Conservation (phyloP, 2,113 vertebrate genomes). For the Craseonycteris thonglongyai region DNA sequence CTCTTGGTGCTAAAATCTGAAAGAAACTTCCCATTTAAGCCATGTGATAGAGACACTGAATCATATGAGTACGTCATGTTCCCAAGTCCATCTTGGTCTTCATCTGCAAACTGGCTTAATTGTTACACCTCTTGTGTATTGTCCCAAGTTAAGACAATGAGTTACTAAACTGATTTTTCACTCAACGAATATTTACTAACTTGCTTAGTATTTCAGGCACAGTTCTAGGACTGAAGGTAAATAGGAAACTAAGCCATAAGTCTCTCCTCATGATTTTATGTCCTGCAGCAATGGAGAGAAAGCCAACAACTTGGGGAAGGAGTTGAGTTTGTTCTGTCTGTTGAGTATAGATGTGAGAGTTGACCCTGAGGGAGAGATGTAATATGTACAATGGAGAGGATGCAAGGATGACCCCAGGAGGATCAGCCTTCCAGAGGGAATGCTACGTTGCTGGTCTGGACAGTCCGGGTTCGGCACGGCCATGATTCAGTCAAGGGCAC, state of each 20-base stretch:
- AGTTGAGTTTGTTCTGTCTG: not conserved
- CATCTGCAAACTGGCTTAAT: not conserved
- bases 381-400: not conserved
- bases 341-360: not conserved
- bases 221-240: not conserved
- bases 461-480: not conserved
- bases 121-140: not conserved
- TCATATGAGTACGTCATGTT: not conserved
- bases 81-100: not conserved
- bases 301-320: not conserved
- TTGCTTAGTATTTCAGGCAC: not conserved
- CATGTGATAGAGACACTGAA: not conserved
- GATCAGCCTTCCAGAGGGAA: not conserved
- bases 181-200: not conserved
- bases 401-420: not conserved
- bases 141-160: not conserved
- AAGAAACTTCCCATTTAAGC: not conserved
- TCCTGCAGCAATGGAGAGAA: not conserved
- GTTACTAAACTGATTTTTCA: not conserved
- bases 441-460: not conserved
- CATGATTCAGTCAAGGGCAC: not conserved
- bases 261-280: not conserved
- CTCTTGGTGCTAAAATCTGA: not conserved
- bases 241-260: not conserved
- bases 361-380: not conserved